Base-by-base conservation (phyloP, 2,888 invertebrate genomes). In the Villa cingulata region DNA sequence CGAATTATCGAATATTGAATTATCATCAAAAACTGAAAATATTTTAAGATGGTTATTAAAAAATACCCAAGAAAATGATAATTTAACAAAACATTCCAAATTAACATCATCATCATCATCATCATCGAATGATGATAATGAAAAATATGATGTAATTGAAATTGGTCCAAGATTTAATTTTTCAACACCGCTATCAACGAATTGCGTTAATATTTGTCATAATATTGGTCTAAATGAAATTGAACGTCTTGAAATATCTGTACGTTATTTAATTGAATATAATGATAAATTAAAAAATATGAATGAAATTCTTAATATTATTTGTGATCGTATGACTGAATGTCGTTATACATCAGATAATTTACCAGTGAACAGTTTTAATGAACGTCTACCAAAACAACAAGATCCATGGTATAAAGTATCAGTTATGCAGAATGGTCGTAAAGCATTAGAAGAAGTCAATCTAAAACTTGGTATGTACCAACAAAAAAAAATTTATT, bases 301-400 rank as follows among this genome's bases (percentile, higher is more conserved):
- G 45, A 39, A 53, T 69, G 62, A 67, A 70, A 55, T 66, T 67
- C 48, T 70, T 80, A 57, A 77, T 74, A 70, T 77, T 38, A 66
- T 96, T 27, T 82, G 90, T 66, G 96, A 96, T 71, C 78, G 82
- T 53, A 95, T 96, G 95, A 94, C 94, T 2, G 83, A 96, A 69
- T 92, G 90, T 62, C 74, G 80, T 48, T 97, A 96, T 59, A 74
- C 77, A 1, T 62, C 66, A 34, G 73, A 74, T 41, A 83, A 82
- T 60, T 70, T 77, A 34, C 83, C 83, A 0, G 70, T 74, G 40
- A 63, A 70, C 9, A 81, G 80, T 60, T 83, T 83, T 53, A 77
- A 80, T 63, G 83, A 83, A 65, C 76, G 76, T 43, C 60, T 83
- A 43, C 73, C 75, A 5, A 75, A 75, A 54, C 63, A 72, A 53